phyloP scores from a whole-genome alignment of 2,888 invertebrate genomes.

The Molorchus minor region DNA sequence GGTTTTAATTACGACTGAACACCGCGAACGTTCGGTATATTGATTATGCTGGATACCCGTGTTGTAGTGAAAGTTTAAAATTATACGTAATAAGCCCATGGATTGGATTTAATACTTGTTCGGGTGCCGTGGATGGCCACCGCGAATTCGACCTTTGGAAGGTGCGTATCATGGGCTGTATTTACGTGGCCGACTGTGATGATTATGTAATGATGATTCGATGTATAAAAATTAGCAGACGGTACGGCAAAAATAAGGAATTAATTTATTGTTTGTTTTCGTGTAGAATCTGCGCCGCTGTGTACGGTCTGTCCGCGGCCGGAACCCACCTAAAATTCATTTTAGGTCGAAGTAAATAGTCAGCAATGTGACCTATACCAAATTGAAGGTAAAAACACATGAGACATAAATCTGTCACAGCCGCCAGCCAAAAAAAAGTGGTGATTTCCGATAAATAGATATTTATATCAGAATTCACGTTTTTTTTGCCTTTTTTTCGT shows the following conservation, averaged over 20 bases:
- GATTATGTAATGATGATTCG: constrained; percentile 22
- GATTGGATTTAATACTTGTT: constrained; percentile 15
- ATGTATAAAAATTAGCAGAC: constrained; percentile 14
- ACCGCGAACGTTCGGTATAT: constrained; percentile 21
- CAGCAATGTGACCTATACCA: too few relatives aligned
- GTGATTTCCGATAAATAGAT: too few relatives aligned
- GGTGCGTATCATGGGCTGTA: neutral
- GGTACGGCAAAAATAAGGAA: constrained; percentile 9
- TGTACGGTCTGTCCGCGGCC: too few relatives aligned
- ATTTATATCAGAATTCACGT: too few relatives aligned
- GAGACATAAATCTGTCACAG: too few relatives aligned
- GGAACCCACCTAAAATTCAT: too few relatives aligned
- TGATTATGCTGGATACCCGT: constrained; percentile 29
- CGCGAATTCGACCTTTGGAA: neutral
- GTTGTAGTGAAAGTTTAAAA: constrained; percentile 35
- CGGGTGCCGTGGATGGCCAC: neutral
- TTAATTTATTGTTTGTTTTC: constrained; percentile 3
- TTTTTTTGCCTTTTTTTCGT: too few relatives aligned
- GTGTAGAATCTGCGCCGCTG: neutral
- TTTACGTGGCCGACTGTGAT: constrained; percentile 15
- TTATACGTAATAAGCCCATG: constrained; percentile 7
- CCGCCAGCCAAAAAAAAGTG: too few relatives aligned
- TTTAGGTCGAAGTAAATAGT: too few relatives aligned
- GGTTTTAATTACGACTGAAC: constrained; percentile 27
- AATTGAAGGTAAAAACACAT: too few relatives aligned